phyloP scores from a whole-genome alignment of 2,113 vertebrate species.

The Mustela lutreola region DNA sequence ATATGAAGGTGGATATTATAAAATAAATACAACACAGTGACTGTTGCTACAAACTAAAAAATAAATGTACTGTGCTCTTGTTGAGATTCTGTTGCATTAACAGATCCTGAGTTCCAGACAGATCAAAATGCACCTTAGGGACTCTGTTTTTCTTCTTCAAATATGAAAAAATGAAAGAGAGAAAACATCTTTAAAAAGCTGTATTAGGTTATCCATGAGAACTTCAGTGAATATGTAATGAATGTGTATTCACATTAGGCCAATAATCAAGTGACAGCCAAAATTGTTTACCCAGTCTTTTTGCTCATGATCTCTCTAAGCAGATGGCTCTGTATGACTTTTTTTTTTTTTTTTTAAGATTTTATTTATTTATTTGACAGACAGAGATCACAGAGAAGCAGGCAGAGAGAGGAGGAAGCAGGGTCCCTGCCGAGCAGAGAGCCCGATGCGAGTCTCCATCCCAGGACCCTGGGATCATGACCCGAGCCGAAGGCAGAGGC shows the following conservation, averaged over 20 bases:
- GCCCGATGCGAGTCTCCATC: no score
- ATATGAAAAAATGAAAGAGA: conserved; percentile 33
- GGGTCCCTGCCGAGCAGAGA: no score
- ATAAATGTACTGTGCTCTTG: conserved; percentile 42
- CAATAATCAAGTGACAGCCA: conserved; percentile 31
- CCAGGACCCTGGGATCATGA: no score
- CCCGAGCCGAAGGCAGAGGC: no score
- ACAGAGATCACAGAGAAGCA: no score
- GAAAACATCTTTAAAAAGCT: conserved; percentile 63
- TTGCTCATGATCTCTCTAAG: conserved; percentile 40
- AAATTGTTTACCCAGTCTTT: conserved; percentile 58
- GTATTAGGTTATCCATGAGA: conserved; percentile 62
- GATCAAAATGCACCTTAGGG: background rate
- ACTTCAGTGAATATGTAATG: conserved; percentile 55
- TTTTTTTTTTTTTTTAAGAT: background rate
- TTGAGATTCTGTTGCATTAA: conserved; percentile 42
- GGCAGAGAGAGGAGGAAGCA: no score
- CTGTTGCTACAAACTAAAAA: conserved; percentile 26
- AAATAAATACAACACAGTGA: background rate
- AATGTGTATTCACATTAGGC: conserved; percentile 52
- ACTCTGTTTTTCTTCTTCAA: conserved; percentile 55
- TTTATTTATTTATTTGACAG: no score
- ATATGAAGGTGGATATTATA: background rate
- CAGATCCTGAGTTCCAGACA: background rate
- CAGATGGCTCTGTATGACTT: background rate